phyloP scores from a whole-genome alignment of 2,888 invertebrate genomes.

The Anticlea derivata region DNA sequence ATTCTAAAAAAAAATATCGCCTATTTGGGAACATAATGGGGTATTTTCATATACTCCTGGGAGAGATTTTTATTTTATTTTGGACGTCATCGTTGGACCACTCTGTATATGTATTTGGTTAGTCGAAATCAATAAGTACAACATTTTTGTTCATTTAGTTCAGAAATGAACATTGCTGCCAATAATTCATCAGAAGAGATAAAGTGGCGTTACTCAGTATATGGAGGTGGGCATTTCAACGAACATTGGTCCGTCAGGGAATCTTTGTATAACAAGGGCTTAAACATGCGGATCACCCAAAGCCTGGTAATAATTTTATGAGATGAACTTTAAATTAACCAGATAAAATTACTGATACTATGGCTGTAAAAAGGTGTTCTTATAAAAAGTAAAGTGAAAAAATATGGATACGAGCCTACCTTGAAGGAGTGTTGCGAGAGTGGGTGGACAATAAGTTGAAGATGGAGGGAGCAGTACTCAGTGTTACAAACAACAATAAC shows the following conservation, averaged over 20 bases:
- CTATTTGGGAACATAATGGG: too few relatives aligned
- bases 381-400: constrained; percentile 36
- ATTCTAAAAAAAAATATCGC: too few relatives aligned
- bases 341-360: constrained; percentile 11
- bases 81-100: too few relatives aligned
- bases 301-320: constrained; percentile 28
- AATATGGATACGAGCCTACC: constrained; percentile 69
- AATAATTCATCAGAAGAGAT: constrained; percentile 30
- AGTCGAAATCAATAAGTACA: neutral
- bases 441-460: constrained; percentile 34
- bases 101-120: neutral
- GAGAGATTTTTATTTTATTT: too few relatives aligned
- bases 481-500: constrained; percentile 73
- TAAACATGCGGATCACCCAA: constrained; percentile 30
- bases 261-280: constrained; percentile 19
- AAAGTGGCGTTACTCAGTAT: constrained; percentile 29
- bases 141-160: constrained; percentile 22
- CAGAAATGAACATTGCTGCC: constrained; percentile 36
- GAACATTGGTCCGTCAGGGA: constrained; percentile 23
- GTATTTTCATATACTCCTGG: too few relatives aligned
- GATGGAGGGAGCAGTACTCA: constrained; percentile 82
- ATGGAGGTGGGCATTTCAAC: constrained; percentile 37
- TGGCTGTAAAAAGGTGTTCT: constrained; percentile 36
- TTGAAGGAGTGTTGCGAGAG: constrained; percentile 49
- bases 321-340: constrained; percentile 10